A percentile compares a stretch with the other conserved stretches of the same genome.
These are phyloP conservation scores for Myrmecobius fasciatus DNA, from an alignment of 2,113 vertebrate genomes.

Conservation along the genomic window DNA sequence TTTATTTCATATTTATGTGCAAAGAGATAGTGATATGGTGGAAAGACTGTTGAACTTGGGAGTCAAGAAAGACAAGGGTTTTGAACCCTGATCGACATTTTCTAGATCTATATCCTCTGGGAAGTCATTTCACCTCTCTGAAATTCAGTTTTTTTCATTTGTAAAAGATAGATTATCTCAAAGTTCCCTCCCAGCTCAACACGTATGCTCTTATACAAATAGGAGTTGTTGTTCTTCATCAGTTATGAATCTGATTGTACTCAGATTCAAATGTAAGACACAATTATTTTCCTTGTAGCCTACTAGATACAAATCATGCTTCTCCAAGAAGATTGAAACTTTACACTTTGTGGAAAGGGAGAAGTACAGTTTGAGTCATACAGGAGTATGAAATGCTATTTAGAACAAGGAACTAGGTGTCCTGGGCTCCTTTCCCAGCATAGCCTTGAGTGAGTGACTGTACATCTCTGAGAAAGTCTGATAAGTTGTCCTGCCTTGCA, in stretches of 20 bases:
- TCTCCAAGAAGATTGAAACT: constrained; percentile 56
- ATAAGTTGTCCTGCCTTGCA: constrained; percentile 27
- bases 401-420: constrained; percentile 68
- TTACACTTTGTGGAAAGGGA: constrained; percentile 51
- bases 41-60: background rate
- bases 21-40: background rate
- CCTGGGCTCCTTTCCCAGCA: constrained; percentile 29
- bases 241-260: constrained; percentile 45
- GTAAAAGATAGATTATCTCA: background rate
- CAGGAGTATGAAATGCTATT: constrained; percentile 34
- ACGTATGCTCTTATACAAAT: background rate
- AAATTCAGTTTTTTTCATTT: background rate
- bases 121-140: background rate
- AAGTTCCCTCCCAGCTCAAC: background rate
- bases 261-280: constrained; percentile 51
- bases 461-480: constrained; percentile 6
- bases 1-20: background rate
- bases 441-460: constrained; percentile 9
- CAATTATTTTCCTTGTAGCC: constrained; percentile 46
- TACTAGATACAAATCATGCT: background rate
- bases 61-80: background rate
- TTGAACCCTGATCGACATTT: background rate
- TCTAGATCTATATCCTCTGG: background rate
- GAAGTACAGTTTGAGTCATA: constrained; percentile 71
- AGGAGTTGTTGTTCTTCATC: background rate